Percentiles rank a stretch among this genome's conserved stretches.
phyloP scores from a whole-genome alignment of 1,140 invertebrate species.

The Oppia nitens region DNA sequence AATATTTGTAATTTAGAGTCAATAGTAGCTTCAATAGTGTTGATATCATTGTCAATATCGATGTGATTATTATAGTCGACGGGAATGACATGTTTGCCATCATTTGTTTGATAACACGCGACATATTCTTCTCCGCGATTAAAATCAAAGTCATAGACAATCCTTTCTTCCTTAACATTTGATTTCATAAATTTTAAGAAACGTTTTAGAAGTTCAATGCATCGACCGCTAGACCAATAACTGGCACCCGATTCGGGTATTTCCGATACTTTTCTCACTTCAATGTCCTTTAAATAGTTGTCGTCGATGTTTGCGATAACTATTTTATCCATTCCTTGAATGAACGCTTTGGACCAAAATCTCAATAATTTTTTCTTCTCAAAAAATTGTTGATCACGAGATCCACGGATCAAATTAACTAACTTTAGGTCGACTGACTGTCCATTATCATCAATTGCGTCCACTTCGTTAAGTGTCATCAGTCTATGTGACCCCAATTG shows the following conservation, averaged over 20 bases:
- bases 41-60: too few species aligned
- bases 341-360: background rate
- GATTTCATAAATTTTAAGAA: background rate
- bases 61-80: background rate
- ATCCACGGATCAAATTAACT: background rate
- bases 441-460: background rate
- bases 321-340: background rate
- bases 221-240: background rate
- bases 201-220: background rate
- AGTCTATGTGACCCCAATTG: background rate
- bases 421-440: background rate
- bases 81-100: background rate
- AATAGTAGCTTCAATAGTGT: too few species aligned
- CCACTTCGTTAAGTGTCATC: background rate
- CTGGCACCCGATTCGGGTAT: background rate
- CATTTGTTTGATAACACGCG: background rate
- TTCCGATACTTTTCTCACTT: background rate
- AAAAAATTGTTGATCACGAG: background rate
- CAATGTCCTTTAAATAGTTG: background rate
- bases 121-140: background rate
- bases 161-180: background rate
- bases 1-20: too few species aligned
- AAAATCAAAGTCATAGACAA: background rate
- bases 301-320: background rate
- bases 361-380: background rate